Percentiles rank a stretch among this genome's conserved stretches.
These are phyloP conservation scores for Sarcophilus harrisii DNA, from an alignment of 2,797 vertebrate genomes.

Conservation along the genomic window DNA sequence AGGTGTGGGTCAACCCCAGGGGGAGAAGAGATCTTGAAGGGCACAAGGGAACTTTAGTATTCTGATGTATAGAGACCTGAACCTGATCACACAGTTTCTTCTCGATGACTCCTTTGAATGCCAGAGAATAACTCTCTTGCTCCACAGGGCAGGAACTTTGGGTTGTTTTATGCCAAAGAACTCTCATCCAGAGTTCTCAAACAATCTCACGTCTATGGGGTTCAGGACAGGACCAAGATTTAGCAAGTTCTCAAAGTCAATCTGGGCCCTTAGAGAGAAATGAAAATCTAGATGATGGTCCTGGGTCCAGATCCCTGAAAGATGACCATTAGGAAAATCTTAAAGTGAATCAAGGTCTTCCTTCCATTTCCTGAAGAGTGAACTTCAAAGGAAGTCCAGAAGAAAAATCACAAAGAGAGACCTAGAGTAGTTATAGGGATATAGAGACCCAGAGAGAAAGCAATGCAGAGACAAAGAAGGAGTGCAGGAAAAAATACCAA, in stretches of 20 bases:
- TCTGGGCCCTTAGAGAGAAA: neutral
- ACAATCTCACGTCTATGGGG: neutral
- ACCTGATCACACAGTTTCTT: neutral
- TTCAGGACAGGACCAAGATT: neutral
- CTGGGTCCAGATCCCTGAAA: neutral
- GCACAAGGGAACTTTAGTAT: neutral
- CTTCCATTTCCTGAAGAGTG: neutral
- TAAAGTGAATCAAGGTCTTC: neutral
- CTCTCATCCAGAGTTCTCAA: neutral
- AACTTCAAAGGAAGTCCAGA: neutral
- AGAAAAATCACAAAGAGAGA: neutral
- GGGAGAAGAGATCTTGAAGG: neutral
- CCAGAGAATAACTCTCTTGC: neutral
- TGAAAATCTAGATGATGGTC: neutral
- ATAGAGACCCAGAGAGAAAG: neutral
- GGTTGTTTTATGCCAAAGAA: neutral
- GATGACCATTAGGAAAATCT: neutral
- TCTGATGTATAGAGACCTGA: neutral
- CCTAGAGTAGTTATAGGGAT: neutral
- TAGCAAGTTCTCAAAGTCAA: neutral
- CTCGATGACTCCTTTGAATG: neutral
- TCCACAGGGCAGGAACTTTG: neutral
- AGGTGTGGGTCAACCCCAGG: neutral
- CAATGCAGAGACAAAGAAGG: neutral
- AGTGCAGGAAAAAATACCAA: neutral